These are phyloP conservation scores for Linnaemya vulpina DNA, from an alignment of 2,888 invertebrate species.

Conservation along the genomic window DNA sequence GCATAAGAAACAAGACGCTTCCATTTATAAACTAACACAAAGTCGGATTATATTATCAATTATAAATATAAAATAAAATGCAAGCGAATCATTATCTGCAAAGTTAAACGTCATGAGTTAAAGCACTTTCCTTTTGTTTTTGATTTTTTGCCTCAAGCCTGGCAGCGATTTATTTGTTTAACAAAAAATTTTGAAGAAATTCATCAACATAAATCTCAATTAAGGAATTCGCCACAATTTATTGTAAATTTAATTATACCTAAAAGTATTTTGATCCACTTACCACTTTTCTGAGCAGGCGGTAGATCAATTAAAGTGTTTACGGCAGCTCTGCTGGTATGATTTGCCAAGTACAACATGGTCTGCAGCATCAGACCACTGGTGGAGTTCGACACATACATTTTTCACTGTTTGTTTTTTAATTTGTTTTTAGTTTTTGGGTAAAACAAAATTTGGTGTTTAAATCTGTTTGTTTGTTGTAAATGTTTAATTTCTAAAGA, in stretches of 20 bases:
- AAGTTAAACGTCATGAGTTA: background rate
- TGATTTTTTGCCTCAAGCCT: slow-evolving; percentile 7
- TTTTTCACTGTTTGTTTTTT: slow-evolving; percentile 59
- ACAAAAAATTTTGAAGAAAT: slow-evolving; percentile 12
- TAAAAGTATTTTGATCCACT: slow-evolving; percentile 72
- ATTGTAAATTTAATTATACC: background rate
- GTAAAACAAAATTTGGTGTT: background rate
- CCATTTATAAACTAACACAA: background rate
- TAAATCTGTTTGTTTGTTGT: background rate
- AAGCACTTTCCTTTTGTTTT: background rate
- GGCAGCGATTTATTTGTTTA: slow-evolving; percentile 3
- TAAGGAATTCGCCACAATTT: slow-evolving; percentile 26
- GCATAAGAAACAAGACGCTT: background rate
- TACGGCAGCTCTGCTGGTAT: slow-evolving; percentile 80
- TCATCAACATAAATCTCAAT: background rate
- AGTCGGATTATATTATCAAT: background rate
- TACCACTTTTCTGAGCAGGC: slow-evolving; percentile 81
- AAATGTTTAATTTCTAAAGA: background rate
- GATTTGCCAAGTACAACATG: slow-evolving; percentile 83
- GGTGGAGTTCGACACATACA: slow-evolving; percentile 81
- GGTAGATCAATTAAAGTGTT: slow-evolving; percentile 81
- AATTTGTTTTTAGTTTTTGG: background rate
- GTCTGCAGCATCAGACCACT: slow-evolving; percentile 83
- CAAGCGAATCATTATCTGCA: background rate
- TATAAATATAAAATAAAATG: background rate